Base-by-base conservation (phyloP, 2,113 vertebrate species). In the Silurus asotus region DNA sequence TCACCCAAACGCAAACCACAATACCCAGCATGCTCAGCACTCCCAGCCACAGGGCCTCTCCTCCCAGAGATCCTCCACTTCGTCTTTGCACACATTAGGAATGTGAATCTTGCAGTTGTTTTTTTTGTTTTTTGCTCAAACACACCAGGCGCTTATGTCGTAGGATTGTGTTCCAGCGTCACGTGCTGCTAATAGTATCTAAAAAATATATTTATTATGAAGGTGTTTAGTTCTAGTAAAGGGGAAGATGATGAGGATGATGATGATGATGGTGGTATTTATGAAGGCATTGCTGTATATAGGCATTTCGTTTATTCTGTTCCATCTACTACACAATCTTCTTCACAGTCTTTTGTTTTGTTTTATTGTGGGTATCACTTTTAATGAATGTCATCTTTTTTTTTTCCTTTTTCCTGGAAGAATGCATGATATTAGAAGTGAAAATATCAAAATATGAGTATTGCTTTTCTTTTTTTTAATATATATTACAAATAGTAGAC, bases 11-110 rank as follows among this genome's bases (percentile, higher is more conserved):
- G 28, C 87, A 0, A 90, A 88, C 8, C n/a, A 84, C 7, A 19
- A 78, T 84, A 49, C 88, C 51, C 92, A 86, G 56, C 92, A 93
- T 81, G 45, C 88, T 51, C 92, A 88, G 61, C 91, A 92, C 0
- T 91, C 93, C 2, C 91, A 93, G 81, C 81, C 91, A 17, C 94
- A 95, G 88, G 91, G 89, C 89, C 93, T 94, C 81, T 89, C 92
- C 80, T 69, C 83, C 55, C 85, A 88, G n/a, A 87, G 85, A 81
- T 53, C 88, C 67, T 83, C 92, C 15, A 90, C 93, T 0, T 89
- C 89, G 17, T 91, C 92, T 3, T 90, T 92, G 1, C 77, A 88
- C 59, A 90, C 93, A 81, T 37, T 92, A 92, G n/a, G 67, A 82
- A 84, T 85, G 82, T 80, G 80, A 70, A 78, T 89, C 28, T 64